Evolutionary conservation across 2,113 vertebrate genomes (phyloP).

Genomic region (Otolemur garnettii): DNA sequence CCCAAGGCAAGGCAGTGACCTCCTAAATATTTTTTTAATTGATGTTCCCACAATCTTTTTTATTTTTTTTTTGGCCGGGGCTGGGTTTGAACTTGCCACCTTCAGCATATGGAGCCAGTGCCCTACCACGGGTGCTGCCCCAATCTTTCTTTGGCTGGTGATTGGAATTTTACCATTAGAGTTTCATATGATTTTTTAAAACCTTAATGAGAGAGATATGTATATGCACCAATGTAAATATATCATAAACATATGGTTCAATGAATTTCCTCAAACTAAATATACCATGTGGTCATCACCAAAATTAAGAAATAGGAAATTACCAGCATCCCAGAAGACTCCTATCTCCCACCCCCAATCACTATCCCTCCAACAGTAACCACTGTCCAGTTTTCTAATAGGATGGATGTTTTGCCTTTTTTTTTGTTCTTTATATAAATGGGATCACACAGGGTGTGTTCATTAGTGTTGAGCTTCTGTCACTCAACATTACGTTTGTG

Average conservation of each 20-base stretch:
- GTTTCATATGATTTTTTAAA: neutral
- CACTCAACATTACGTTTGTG: neutral
- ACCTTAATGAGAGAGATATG: neutral
- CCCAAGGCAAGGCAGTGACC: neutral
- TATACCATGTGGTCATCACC: neutral
- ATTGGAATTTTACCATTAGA: slow-evolving; percentile 19
- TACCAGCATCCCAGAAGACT: neutral
- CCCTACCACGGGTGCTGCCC: too few species aligned
- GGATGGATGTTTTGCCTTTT: neutral
- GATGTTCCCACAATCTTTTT: neutral
- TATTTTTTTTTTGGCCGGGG: too few species aligned
- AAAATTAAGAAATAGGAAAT: slow-evolving; percentile 34
- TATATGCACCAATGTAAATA: neutral
- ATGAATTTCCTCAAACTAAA: neutral
- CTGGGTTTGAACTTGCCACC: too few species aligned
- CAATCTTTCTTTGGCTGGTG: neutral
- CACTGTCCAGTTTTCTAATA: slow-evolving; percentile 36
- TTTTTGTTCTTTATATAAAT: slow-evolving; percentile 22
- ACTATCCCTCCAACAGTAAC: neutral
- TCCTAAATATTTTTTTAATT: neutral
- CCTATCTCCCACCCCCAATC: neutral
- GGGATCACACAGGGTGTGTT: neutral
- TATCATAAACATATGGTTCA: neutral
- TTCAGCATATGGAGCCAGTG: too few species aligned
- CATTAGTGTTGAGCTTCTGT: neutral